phyloP scores from a whole-genome alignment of 2,113 vertebrate species.

The Prietella phreatophila region DNA sequence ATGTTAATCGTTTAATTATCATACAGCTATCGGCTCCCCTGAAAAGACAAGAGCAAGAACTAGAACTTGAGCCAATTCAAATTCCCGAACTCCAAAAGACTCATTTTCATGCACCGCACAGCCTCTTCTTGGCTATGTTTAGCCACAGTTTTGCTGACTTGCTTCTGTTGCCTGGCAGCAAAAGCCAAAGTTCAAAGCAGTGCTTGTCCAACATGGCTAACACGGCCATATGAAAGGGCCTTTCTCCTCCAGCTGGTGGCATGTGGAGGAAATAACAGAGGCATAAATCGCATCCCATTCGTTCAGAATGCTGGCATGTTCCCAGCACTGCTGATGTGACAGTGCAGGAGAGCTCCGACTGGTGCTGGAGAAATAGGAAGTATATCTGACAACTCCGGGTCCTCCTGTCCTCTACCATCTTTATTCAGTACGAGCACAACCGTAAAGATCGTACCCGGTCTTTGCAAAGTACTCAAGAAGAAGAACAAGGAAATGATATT shows the following conservation, averaged over 20 bases:
- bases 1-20: not conserved
- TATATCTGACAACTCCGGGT: not conserved
- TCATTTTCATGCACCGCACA: constrained; percentile 26
- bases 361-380: not conserved
- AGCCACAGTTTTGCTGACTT: constrained; percentile 46
- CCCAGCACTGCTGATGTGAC: not conserved
- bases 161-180: constrained; percentile 38
- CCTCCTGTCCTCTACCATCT: not conserved
- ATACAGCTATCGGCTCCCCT: not conserved
- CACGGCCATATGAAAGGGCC: constrained; percentile 23
- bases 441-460: not conserved
- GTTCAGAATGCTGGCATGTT: not conserved
- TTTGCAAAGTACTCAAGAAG: not conserved
- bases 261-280: constrained; percentile 12
- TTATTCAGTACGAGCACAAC: not conserved
- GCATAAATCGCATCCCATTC: not conserved
- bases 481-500: too few relatives aligned
- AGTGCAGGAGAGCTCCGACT: not conserved
- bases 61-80: not conserved
- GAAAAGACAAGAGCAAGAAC: not conserved
- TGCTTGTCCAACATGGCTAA: constrained; percentile 40
- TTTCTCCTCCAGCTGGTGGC: constrained; percentile 39
- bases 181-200: constrained; percentile 50
- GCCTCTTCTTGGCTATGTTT: constrained; percentile 28
- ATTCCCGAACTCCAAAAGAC: not conserved